phyloP scores from a whole-genome alignment of 2,888 invertebrate species.

The Pheosia tremula region DNA sequence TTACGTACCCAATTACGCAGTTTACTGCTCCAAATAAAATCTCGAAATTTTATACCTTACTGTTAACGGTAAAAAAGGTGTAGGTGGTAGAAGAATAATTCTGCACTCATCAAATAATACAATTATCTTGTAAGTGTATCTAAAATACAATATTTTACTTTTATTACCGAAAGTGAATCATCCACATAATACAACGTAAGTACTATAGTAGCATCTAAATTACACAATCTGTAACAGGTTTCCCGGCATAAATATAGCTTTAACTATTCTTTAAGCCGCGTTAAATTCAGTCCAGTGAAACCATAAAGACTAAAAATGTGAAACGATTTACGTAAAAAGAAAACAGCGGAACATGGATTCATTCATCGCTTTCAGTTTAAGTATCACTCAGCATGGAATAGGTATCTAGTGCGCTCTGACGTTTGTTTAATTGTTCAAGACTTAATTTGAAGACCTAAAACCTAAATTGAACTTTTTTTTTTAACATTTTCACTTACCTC shows the following conservation, averaged over 20 bases:
- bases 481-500: background rate
- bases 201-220: background rate
- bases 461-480: constrained; percentile 32
- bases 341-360: constrained; percentile 48
- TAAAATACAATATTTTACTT: too few relatives aligned
- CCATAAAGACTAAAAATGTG: constrained; percentile 42
- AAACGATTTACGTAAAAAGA: constrained; percentile 42
- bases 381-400: constrained; percentile 49
- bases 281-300: constrained; percentile 29
- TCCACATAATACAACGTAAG: too few relatives aligned
- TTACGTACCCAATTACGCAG: background rate
- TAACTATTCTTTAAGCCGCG: constrained; percentile 14
- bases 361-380: constrained; percentile 50
- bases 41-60: background rate
- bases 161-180: too few relatives aligned
- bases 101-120: background rate
- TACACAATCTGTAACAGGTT: background rate
- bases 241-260: constrained; percentile 6
- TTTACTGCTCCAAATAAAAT: background rate
- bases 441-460: constrained; percentile 40
- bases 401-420: constrained; percentile 43
- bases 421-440: constrained; percentile 47
- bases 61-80: background rate
- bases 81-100: background rate
- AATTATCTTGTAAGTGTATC: too few relatives aligned